Evolutionary conservation across 2,888 invertebrate species (phyloP).

Genomic region (Drosophila paranaensis): DNA sequence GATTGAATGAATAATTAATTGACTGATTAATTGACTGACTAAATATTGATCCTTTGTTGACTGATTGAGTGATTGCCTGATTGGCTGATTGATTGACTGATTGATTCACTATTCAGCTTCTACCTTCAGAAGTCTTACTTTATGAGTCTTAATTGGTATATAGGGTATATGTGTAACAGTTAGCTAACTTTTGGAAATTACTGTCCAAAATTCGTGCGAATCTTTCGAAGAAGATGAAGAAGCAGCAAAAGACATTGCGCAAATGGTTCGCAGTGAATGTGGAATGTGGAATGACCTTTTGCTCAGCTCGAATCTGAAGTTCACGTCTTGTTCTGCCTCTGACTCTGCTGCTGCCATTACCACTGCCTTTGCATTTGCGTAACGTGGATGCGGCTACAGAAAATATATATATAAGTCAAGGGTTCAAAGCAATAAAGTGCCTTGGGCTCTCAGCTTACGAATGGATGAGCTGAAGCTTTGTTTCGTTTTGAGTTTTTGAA

Average conservation of each 20-base stretch:
- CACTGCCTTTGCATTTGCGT: constrained; percentile 35
- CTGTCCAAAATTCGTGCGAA: constrained; percentile 37
- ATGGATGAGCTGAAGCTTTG: neutral
- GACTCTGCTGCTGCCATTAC: neutral
- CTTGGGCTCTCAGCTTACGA: neutral
- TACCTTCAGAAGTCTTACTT: too few species aligned
- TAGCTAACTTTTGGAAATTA: constrained; percentile 10
- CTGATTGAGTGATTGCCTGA: neutral
- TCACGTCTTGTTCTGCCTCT: constrained; percentile 6
- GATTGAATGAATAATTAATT: neutral
- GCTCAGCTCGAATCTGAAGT: constrained; percentile 7
- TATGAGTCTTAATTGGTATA: neutral
- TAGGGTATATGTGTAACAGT: constrained; percentile 27
- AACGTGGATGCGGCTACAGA: neutral
- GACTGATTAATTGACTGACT: neutral
- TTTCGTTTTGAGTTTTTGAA: neutral
- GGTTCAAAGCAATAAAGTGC: constrained; percentile 9
- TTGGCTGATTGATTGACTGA: too few species aligned
- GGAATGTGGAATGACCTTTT: constrained; percentile 53
- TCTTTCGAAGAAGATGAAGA: constrained; percentile 17
- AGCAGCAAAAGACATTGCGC: constrained; percentile 25
- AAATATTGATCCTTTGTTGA: too few species aligned
- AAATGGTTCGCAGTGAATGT: constrained; percentile 36
- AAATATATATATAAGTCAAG: constrained; percentile 1
- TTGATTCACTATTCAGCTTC: too few species aligned